phyloP scores from a whole-genome alignment of 2,113 vertebrate genomes.

The Crotalus helleri region DNA sequence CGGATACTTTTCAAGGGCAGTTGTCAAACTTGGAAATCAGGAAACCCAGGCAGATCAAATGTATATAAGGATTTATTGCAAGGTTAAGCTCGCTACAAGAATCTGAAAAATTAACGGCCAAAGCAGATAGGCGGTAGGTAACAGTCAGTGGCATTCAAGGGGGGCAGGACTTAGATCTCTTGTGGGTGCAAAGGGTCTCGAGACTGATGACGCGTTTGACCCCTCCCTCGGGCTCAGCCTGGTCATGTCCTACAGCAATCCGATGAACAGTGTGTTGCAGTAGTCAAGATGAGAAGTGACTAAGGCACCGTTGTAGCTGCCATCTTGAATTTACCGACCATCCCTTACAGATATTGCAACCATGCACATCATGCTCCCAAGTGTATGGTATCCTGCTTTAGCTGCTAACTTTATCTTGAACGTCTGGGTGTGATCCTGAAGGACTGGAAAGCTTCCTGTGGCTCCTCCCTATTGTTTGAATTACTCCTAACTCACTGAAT shows the following conservation, averaged over 20 bases:
- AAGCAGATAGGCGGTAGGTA: too few species aligned
- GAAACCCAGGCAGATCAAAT: too few species aligned
- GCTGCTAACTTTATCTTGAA: background rate
- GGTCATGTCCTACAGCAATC: background rate
- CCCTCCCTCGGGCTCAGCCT: background rate
- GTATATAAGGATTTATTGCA: too few species aligned
- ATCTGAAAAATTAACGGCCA: too few species aligned
- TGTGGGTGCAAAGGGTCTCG: fast-evolving
- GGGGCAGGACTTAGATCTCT: background rate
- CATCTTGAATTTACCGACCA: background rate
- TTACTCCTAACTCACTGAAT: background rate
- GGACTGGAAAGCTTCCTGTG: background rate
- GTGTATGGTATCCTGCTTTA: background rate
- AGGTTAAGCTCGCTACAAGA: too few species aligned
- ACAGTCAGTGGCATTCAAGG: background rate
- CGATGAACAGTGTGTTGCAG: background rate
- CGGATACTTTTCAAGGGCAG: too few species aligned
- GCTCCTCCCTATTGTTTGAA: background rate
- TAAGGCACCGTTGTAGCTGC: background rate
- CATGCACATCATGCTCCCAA: background rate
- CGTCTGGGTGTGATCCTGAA: background rate
- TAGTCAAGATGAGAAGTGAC: background rate
- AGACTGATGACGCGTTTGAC: background rate
- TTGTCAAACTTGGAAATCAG: too few species aligned
- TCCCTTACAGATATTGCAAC: background rate